These are phyloP conservation scores for Scopus umbretta DNA, from an alignment of 2,113 vertebrate genomes.

Conservation along the genomic window DNA sequence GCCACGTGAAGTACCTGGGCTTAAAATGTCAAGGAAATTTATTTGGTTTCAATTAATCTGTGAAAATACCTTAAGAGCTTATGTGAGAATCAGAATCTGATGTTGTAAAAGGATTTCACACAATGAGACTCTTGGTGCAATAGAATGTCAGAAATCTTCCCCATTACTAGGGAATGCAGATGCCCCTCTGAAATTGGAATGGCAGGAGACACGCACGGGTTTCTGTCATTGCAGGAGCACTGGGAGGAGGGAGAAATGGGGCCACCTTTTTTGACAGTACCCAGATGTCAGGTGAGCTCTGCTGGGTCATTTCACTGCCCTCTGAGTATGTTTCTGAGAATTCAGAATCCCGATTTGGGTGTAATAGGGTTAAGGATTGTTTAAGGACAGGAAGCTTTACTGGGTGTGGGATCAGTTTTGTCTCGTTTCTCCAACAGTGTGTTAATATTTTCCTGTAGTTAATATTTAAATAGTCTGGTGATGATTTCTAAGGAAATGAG, in stretches of 20 bases:
- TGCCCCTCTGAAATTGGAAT: background rate
- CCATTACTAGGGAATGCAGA: background rate
- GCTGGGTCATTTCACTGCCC: background rate
- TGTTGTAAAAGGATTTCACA: background rate
- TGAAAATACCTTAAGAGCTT: background rate
- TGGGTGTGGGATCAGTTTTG: background rate
- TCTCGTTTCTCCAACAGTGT: background rate
- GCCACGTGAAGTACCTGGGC: background rate
- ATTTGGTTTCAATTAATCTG: conserved; percentile 16
- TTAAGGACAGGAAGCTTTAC: background rate
- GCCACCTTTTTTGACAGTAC: background rate
- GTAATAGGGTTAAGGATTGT: background rate
- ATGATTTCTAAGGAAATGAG: background rate
- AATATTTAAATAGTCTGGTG: background rate
- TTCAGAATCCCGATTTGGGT: background rate
- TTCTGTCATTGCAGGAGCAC: background rate
- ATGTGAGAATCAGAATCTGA: background rate
- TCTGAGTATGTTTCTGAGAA: background rate
- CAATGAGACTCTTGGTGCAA: background rate
- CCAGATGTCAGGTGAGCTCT: background rate
- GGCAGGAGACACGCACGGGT: fast-evolving
- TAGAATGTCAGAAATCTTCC: background rate
- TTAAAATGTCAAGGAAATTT: conserved; percentile 24
- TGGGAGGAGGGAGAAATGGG: background rate
- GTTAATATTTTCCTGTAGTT: background rate